Evolutionary conservation across 2,113 vertebrate genomes (phyloP), one percentile per base, ranked within the genome.

Genomic region (Anser cygnoides): DNA sequence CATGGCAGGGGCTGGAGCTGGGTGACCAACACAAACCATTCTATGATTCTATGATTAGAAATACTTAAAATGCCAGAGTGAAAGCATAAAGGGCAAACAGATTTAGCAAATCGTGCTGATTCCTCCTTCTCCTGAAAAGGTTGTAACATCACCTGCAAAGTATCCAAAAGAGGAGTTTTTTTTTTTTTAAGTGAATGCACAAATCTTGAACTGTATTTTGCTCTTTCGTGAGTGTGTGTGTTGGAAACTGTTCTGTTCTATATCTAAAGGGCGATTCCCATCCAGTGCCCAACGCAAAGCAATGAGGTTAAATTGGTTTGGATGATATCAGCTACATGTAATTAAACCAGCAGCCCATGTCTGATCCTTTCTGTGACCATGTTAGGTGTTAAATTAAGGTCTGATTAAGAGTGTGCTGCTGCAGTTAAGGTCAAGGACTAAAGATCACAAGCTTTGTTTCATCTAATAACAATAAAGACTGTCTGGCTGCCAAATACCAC

Each of bases 301-400:
- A 55, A 29, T 61, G 93, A 91, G 87, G 95, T 96, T 97, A 97
- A 96, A 97, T 97, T 92, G 95, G 96, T 96, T 86, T 91, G 95
- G 86, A 96, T 97, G 96, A 97, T 94, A 96, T 97, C 97, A 97
- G 96, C 92, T 71, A 88, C 55, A 59, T 92, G 95, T 95, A 97
- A 97, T 97, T 96, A 97, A 96, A 95, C 91, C 93, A 95, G 96
- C 96, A 96, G 95, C 93, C 88, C 92, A 91, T 92, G 96, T 92
- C 93, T 43, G 19, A 96, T 94, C 92, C 93, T 85, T 92, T 96
- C 89, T 96, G 92, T 97, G 97, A 84, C 97, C 96, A 97, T 97
- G 96, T 97, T 97, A 97, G 97, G 97, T 97, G 96, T 96, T 97
- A 97, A 97, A 97, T 97, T 97, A 97, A 97, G 96, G 95, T 93